Evolutionary conservation across 2,888 invertebrate genomes (phyloP).

Genomic region (Acrocyrtus sp.): DNA sequence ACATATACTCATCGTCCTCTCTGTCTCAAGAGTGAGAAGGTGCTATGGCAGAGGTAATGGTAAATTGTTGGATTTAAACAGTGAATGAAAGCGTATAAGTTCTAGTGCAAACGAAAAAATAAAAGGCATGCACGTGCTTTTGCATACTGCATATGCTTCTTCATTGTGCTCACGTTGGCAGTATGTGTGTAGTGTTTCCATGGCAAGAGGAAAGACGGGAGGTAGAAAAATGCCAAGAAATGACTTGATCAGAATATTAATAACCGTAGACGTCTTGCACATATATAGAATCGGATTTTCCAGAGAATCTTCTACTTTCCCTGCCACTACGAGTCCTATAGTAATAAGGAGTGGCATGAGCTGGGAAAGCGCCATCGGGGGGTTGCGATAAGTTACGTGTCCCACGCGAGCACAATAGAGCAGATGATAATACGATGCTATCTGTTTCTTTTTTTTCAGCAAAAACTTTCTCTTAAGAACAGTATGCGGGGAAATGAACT

Average conservation of each 20-base stretch:
- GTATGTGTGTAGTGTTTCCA: slow-evolving; percentile 11
- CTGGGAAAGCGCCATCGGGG: slow-evolving; percentile 31
- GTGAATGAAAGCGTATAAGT: slow-evolving; percentile 23
- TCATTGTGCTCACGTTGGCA: slow-evolving; percentile 14
- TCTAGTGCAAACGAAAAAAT: slow-evolving; percentile 8
- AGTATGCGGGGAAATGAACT: not conserved
- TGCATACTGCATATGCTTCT: slow-evolving; percentile 25
- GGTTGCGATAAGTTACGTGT: slow-evolving; percentile 39
- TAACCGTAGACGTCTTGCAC: slow-evolving; percentile 32
- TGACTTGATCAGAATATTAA: slow-evolving; percentile 54
- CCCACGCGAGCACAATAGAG: slow-evolving; percentile 32
- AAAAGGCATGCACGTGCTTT: slow-evolving; percentile 38
- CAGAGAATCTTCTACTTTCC: slow-evolving; percentile 1
- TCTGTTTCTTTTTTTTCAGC: not conserved
- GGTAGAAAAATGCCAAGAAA: slow-evolving; percentile 44
- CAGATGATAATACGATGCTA: slow-evolving; percentile 7
- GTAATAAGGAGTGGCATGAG: slow-evolving; percentile 5
- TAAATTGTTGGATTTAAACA: slow-evolving; percentile 48
- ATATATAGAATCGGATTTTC: not conserved
- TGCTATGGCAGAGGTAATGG: slow-evolving; percentile 13
- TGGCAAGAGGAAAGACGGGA: slow-evolving; percentile 8
- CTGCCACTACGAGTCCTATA: not conserved
- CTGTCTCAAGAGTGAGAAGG: not conserved
- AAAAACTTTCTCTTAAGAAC: not conserved
- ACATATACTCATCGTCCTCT: not conserved